Percentiles rank a stretch among this genome's conserved stretches.
These are phyloP conservation scores for Hypotaenidia okinawae DNA, from an alignment of 2,797 vertebrate species.

Conservation along the genomic window DNA sequence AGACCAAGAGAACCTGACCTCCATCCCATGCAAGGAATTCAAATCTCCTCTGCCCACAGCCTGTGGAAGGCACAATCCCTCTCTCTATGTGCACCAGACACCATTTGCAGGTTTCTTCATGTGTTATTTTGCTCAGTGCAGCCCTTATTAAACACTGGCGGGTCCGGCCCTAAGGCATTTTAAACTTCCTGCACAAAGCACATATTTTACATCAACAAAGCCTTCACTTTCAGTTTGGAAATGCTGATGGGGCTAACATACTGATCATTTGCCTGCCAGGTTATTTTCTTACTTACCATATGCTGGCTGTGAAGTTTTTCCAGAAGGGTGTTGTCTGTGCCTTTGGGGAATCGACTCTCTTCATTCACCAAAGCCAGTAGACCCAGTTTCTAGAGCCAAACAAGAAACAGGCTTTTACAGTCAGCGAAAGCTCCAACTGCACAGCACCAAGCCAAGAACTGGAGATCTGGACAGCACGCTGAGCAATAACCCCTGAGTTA, in stretches of 20 bases:
- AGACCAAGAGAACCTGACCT: neutral
- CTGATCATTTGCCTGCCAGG: conserved; percentile 60
- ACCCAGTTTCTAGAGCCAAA: conserved; percentile 86
- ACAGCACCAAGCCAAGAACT: conserved; percentile 15
- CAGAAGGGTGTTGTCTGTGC: conserved; percentile 91
- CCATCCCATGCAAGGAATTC: neutral
- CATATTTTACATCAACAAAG: conserved; percentile 46
- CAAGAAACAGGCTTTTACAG: conserved; percentile 40
- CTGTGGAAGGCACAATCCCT: neutral
- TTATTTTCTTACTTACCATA: conserved; percentile 81
- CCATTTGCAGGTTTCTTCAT: conserved; percentile 6
- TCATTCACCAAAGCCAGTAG: conserved; percentile 93
- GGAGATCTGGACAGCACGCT: neutral
- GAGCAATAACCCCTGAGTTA: neutral
- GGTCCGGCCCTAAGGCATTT: neutral
- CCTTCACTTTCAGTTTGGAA: conserved; percentile 52
- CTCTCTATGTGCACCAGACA: neutral
- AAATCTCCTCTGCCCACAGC: neutral
- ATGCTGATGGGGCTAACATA: conserved; percentile 50
- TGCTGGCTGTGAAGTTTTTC: conserved; percentile 93
- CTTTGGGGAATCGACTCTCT: conserved; percentile 94
- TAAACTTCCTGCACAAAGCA: conserved; percentile 38
- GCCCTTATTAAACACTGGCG: neutral
- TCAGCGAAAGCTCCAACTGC: conserved; percentile 18
- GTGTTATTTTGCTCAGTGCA: neutral